A percentile compares a stretch with the other conserved stretches of the same genome.
Evolutionary conservation across 2,113 vertebrate genomes (phyloP).

Genomic region (Sander vitreus): DNA sequence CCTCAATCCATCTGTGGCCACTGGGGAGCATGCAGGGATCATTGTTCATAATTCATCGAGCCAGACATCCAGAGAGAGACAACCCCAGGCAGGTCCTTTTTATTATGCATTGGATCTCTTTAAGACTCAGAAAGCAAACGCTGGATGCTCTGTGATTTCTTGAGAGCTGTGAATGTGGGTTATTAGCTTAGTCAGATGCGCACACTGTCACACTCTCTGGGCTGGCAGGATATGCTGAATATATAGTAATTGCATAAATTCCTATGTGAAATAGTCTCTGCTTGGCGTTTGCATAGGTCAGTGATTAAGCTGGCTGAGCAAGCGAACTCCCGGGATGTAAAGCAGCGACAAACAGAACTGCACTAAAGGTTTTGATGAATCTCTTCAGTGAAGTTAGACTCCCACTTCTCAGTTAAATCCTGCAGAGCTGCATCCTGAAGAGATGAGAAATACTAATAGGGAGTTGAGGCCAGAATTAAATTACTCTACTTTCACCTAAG

Average conservation of each 20-base stretch:
- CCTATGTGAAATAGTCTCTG: conserved; percentile 37
- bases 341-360: conserved; percentile 54
- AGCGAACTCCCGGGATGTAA: conserved; percentile 55
- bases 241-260: conserved; percentile 56
- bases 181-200: conserved; percentile 54
- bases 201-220: conserved; percentile 32
- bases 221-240: conserved; percentile 40
- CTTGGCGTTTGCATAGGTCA: conserved; percentile 57
- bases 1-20: conserved; percentile 68
- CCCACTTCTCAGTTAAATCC: conserved; percentile 58
- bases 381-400: conserved; percentile 46
- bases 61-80: conserved; percentile 72
- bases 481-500: conserved; percentile 19
- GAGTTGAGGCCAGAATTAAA: conserved; percentile 52
- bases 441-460: conserved; percentile 56
- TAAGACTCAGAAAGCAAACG: conserved; percentile 32
- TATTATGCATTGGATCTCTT: conserved; percentile 70
- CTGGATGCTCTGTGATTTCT: conserved; percentile 33
- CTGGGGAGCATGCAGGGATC: conserved; percentile 69
- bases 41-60: conserved; percentile 85
- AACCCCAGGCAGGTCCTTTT: conserved; percentile 56
- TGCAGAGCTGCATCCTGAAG: conserved; percentile 35
- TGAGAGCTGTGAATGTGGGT: conserved; percentile 42
- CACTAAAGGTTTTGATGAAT: conserved; percentile 66
- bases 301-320: conserved; percentile 65